phyloP scores from a whole-genome alignment of 1,140 invertebrate species.

The Drosophila santomea region DNA sequence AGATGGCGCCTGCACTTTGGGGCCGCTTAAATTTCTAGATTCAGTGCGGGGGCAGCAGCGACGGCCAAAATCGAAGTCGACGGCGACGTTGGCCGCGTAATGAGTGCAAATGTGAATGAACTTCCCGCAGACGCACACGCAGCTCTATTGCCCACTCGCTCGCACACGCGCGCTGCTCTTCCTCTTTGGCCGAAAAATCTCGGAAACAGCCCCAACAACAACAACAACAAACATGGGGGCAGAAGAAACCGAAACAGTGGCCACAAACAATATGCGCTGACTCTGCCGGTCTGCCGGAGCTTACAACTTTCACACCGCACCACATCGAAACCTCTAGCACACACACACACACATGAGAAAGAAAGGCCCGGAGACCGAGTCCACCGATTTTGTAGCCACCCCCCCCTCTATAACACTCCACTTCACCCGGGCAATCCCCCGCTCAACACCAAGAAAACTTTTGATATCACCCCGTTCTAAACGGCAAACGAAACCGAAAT shows the following conservation, averaged over 20 bases:
- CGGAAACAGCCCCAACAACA: constrained; percentile 29
- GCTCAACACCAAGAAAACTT: constrained; percentile 14
- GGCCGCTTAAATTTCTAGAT: constrained; percentile 49
- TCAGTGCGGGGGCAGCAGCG: constrained; percentile 38
- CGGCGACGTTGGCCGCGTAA: constrained; percentile 68
- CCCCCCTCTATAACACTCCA: neutral
- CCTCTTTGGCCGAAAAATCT: constrained; percentile 55
- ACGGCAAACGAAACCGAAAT: constrained; percentile 54
- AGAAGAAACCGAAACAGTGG: constrained; percentile 27
- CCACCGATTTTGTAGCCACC: neutral
- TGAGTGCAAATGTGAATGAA: constrained; percentile 83
- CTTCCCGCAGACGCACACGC: constrained; percentile 75
- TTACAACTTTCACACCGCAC: constrained; percentile 75
- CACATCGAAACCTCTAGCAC: constrained; percentile 48
- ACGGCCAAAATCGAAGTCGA: constrained; percentile 7
- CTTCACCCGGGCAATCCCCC: constrained; percentile 6
- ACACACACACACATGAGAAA: constrained; percentile 45
- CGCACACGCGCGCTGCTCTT: constrained; percentile 16
- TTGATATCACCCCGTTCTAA: constrained; percentile 54
- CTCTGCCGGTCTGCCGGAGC: constrained; percentile 39
- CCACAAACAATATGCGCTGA: constrained; percentile 31
- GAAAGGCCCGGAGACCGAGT: constrained; percentile 53
- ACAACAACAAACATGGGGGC: constrained; percentile 13
- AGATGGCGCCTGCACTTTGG: constrained; percentile 12
- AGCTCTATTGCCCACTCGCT: constrained; percentile 48